Evolutionary conservation across 2,113 vertebrate species (phyloP).

Genomic region (Gorsachius goisagi): DNA sequence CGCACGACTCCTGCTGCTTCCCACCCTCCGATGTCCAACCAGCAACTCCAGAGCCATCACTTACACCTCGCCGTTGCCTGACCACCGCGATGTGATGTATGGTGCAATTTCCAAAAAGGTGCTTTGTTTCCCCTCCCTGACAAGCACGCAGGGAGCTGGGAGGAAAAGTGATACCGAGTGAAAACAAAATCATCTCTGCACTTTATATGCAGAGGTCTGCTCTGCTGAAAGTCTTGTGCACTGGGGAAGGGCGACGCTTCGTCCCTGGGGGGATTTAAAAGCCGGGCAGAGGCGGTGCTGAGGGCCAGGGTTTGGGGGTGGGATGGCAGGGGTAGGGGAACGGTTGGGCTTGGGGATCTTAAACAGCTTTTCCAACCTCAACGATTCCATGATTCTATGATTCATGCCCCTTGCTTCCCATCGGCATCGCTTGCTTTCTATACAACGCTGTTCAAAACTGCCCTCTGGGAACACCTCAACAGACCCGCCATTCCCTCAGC

Average conservation of each 20-base stretch:
- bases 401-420: background rate
- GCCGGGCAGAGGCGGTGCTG: too few relatives aligned
- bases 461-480: background rate
- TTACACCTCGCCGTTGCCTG: background rate
- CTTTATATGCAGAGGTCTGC: background rate
- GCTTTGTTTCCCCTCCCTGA: background rate
- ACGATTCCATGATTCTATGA: too few relatives aligned
- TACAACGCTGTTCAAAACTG: background rate
- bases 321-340: too few relatives aligned
- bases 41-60: accelerated
- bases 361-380: too few relatives aligned
- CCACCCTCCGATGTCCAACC: background rate
- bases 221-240: background rate
- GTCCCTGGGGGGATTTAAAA: too few relatives aligned
- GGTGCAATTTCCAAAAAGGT: background rate
- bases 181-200: background rate
- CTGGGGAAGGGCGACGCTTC: background rate
- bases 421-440: background rate
- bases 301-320: too few relatives aligned
- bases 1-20: background rate
- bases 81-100: background rate
- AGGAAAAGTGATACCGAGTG: background rate
- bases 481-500: background rate
- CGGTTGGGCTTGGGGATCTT: too few relatives aligned
- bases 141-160: background rate